Evolutionary conservation across 2,113 vertebrate genomes (phyloP).

Genomic region (Budorcas taxicolor): DNA sequence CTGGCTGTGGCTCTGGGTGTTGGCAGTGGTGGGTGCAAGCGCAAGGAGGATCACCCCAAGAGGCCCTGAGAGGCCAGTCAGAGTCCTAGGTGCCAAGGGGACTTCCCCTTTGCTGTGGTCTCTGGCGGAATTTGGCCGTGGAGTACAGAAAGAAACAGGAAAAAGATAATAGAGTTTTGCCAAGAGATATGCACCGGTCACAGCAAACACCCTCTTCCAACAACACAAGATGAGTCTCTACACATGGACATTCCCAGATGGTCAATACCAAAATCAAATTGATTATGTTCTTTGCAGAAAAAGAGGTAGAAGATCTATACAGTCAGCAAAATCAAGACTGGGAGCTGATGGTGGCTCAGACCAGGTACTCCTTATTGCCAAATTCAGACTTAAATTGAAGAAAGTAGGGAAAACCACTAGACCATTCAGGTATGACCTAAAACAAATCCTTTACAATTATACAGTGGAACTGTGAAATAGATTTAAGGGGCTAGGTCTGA

Average conservation of each 20-base stretch:
- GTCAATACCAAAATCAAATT: neutral
- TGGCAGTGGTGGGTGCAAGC: neutral
- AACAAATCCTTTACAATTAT: neutral
- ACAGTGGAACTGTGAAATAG: neutral
- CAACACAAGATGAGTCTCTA: neutral
- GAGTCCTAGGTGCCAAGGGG: neutral
- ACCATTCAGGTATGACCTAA: neutral
- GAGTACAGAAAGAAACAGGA: neutral
- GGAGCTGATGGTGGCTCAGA: neutral
- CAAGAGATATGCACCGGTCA: neutral
- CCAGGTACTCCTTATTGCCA: neutral
- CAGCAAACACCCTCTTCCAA: neutral
- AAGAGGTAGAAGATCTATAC: neutral
- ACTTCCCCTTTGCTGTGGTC: neutral
- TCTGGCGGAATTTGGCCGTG: neutral
- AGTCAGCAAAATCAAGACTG: neutral
- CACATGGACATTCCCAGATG: neutral
- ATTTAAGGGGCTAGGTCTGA: neutral
- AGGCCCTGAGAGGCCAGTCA: accelerated
- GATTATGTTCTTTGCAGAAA: neutral
- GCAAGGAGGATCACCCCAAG: accelerated
- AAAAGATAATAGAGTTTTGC: neutral
- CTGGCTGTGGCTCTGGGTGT: neutral
- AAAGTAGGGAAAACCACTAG: neutral
- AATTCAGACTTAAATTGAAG: neutral